Percentiles rank a stretch among this genome's conserved stretches.
phyloP scores from a whole-genome alignment of 2,888 invertebrate genomes.

The Cetonia aurata region DNA sequence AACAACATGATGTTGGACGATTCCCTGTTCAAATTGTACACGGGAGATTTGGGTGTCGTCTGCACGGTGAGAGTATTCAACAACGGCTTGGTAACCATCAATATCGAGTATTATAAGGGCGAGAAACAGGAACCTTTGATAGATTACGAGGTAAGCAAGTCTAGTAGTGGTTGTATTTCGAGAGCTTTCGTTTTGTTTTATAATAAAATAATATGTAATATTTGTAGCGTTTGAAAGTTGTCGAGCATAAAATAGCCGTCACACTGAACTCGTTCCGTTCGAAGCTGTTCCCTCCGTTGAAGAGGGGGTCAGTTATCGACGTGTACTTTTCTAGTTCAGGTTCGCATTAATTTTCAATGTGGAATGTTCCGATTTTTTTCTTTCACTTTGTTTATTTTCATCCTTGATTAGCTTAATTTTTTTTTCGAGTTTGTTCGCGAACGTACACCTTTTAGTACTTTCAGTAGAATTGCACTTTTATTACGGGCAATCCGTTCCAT shows the following conservation, averaged over 20 bases:
- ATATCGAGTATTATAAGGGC: slow-evolving; percentile 85
- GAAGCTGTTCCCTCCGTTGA: slow-evolving; percentile 85
- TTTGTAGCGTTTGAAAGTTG: slow-evolving; percentile 78
- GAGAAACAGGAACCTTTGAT: slow-evolving; percentile 80
- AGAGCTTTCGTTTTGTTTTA: slow-evolving; percentile 3
- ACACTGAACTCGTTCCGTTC: slow-evolving; percentile 81
- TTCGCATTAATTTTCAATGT: slow-evolving; percentile 66
- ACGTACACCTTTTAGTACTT: no score
- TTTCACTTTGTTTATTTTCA: slow-evolving; percentile 48
- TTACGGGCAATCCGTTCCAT: slow-evolving; percentile 37
- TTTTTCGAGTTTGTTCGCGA: slow-evolving; percentile 22
- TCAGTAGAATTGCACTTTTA: slow-evolving; percentile 24
- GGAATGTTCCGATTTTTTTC: slow-evolving; percentile 42
- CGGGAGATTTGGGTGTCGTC: slow-evolving; percentile 78
- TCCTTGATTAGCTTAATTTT: background rate
- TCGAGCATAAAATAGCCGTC: slow-evolving; percentile 81
- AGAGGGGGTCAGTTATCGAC: slow-evolving; percentile 85
- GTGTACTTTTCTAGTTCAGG: slow-evolving; percentile 91
- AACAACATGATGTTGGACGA: slow-evolving; percentile 78
- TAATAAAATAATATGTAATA: slow-evolving; percentile 25
- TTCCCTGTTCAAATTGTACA: slow-evolving; percentile 77
- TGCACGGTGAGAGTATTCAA: slow-evolving; percentile 80
- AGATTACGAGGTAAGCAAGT: slow-evolving; percentile 80
- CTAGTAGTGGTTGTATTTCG: background rate
- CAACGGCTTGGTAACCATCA: slow-evolving; percentile 83